Percentiles rank a stretch among this genome's conserved stretches.
These are phyloP conservation scores for Halictus quadricinctus DNA, from an alignment of 2,888 invertebrate genomes.

Conservation along the genomic window DNA sequence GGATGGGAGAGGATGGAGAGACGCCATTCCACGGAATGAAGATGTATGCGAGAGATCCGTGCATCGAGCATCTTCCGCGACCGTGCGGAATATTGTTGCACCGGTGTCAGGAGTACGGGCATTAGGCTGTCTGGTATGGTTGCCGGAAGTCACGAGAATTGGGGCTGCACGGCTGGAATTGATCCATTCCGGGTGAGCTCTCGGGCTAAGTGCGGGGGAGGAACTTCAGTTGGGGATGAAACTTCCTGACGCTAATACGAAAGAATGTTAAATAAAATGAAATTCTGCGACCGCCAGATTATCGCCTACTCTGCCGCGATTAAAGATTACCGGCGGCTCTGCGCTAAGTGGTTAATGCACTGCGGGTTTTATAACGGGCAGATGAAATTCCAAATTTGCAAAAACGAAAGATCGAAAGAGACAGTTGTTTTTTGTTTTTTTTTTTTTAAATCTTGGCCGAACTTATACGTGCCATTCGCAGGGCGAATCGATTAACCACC, in stretches of 20 bases:
- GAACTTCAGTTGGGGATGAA: not conserved
- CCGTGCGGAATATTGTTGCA: conserved; percentile 58
- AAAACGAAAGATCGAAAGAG: not conserved
- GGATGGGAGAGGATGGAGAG: conserved; percentile 12
- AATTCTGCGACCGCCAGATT: not conserved
- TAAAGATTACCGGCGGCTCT: not conserved
- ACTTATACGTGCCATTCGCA: not conserved
- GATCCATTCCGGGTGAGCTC: conserved; percentile 16
- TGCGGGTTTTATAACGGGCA: not conserved
- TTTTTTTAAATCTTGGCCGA: not conserved
- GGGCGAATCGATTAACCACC: not conserved
- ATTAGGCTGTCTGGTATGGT: conserved; percentile 38
- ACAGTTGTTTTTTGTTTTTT: not conserved
- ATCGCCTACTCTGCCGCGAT: not conserved
- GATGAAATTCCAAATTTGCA: not conserved
- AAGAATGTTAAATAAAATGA: conserved; percentile 19
- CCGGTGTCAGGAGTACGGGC: conserved; percentile 54
- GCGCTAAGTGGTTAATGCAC: not conserved
- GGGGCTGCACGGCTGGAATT: not conserved
- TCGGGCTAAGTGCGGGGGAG: not conserved
- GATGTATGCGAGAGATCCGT: conserved; percentile 71
- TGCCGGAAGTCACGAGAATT: conserved; percentile 12
- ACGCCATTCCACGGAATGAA: conserved; percentile 69
- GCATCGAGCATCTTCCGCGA: conserved; percentile 44
- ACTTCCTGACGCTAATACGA: conserved; percentile 11